Conservation (phyloP, 2,888 invertebrate genomes). For the Tachina fera region DNA sequence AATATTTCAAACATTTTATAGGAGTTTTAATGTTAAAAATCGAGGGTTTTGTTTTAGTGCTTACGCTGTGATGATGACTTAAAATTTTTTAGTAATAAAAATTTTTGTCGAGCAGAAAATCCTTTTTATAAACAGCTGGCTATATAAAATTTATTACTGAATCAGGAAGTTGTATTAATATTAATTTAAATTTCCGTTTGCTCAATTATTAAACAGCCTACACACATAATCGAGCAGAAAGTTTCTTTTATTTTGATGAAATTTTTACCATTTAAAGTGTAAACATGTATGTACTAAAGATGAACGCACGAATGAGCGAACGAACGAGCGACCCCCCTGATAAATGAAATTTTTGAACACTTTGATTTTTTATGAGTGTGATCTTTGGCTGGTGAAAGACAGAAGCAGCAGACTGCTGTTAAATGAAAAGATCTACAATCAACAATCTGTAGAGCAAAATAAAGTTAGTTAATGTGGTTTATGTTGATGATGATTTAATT, state of each 20-base stretch:
- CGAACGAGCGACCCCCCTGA: slow-evolving; percentile 37
- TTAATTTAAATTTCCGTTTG: slow-evolving; percentile 81
- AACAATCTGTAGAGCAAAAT: slow-evolving; percentile 52
- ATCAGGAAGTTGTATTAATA: slow-evolving; percentile 75
- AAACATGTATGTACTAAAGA: slow-evolving; percentile 12
- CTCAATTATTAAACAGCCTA: slow-evolving; percentile 67
- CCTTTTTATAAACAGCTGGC: slow-evolving; percentile 60
- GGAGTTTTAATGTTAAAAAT: slow-evolving; percentile 39
- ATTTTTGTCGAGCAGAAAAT: slow-evolving; percentile 40
- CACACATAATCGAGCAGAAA: slow-evolving; percentile 41
- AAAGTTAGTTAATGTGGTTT: slow-evolving; percentile 55
- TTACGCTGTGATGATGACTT: background rate
- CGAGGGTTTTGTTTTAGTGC: slow-evolving; percentile 40
- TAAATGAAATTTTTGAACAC: slow-evolving; percentile 60
- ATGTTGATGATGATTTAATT: slow-evolving; percentile 65
- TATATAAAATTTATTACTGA: slow-evolving; percentile 55
- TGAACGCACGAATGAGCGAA: background rate
- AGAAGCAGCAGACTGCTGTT: slow-evolving; percentile 15
- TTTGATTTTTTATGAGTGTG: slow-evolving; percentile 67
- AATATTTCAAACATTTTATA: slow-evolving; percentile 41
- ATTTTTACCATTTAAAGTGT: slow-evolving; percentile 23
- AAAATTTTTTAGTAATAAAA: slow-evolving; percentile 42
- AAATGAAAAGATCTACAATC: slow-evolving; percentile 35
- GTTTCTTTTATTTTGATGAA: background rate
- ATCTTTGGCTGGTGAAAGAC: slow-evolving; percentile 49